A percentile compares a stretch with the other conserved stretches of the same genome.
Evolutionary conservation across 2,113 vertebrate species (phyloP).

Genomic region (Malurus alboscapulatus): DNA sequence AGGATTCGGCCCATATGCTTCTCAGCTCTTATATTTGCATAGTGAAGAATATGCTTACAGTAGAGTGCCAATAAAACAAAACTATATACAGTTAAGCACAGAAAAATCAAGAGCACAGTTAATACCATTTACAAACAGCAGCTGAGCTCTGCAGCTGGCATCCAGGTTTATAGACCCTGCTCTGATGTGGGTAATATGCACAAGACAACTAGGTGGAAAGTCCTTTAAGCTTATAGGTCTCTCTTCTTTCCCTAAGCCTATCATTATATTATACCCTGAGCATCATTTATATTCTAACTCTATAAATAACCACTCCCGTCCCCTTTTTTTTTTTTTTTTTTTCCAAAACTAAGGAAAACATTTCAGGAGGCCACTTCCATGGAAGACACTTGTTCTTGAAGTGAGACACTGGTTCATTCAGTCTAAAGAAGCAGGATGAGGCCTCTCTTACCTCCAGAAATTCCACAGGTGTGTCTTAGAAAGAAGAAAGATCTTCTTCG

Average conservation of each 20-base stretch:
- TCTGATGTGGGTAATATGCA: constrained; percentile 1
- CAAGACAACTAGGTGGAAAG: constrained; percentile 26
- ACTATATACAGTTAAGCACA: constrained; percentile 56
- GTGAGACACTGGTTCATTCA: background rate
- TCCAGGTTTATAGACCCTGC: constrained; percentile 11
- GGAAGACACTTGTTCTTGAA: constrained; percentile 36
- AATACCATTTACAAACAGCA: constrained; percentile 64
- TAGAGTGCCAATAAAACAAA: constrained; percentile 59
- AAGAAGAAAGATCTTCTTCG: background rate
- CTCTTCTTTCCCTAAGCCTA: background rate
- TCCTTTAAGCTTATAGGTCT: constrained; percentile 3
- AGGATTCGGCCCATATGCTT: constrained; percentile 53
- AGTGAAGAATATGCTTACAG: constrained; percentile 55
- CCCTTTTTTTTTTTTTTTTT: too few relatives aligned
- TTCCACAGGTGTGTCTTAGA: background rate
- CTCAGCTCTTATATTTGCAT: constrained; percentile 51
- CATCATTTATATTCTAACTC: constrained; percentile 60
- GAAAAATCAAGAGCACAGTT: constrained; percentile 67
- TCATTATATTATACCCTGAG: background rate
- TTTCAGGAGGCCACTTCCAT: background rate
- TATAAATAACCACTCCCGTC: background rate
- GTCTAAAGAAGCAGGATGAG: background rate
- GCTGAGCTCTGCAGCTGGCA: constrained; percentile 57
- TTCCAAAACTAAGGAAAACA: background rate
- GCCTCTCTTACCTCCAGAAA: background rate